A percentile compares a stretch with the other conserved stretches of the same genome.
These are phyloP conservation scores for Acleris literana DNA, from an alignment of 2,888 invertebrate species.

Conservation along the genomic window DNA sequence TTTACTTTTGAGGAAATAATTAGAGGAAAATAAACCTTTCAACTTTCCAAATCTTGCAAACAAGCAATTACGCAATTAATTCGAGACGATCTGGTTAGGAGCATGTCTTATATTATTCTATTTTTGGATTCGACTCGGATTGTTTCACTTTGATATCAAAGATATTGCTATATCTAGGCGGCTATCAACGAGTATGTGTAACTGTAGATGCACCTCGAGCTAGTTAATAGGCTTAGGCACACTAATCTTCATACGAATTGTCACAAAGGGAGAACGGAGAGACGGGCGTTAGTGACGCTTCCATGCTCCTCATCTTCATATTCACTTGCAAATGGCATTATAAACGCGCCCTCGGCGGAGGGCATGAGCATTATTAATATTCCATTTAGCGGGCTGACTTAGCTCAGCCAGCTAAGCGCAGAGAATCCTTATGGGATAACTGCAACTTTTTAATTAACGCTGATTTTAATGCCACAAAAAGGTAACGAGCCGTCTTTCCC, in stretches of 20 bases:
- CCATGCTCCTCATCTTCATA: conserved; percentile 47
- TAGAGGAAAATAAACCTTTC: conserved; percentile 13
- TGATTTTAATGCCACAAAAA: conserved; percentile 61
- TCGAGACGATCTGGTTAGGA: neutral
- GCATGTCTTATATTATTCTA: no score
- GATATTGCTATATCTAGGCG: no score
- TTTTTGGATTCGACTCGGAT: no score
- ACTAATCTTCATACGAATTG: conserved; percentile 42
- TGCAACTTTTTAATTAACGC: conserved; percentile 72
- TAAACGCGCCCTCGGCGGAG: conserved; percentile 47
- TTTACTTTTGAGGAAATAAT: conserved; percentile 15
- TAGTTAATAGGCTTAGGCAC: conserved; percentile 34
- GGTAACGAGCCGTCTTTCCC: conserved; percentile 49
- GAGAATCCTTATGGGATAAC: conserved; percentile 59
- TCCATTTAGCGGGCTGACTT: conserved; percentile 50
- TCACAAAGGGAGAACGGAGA: conserved; percentile 39
- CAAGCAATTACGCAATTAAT: conserved; percentile 1
- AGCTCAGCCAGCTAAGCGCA: conserved; percentile 43
- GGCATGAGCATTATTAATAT: conserved; percentile 56
- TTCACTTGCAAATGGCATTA: conserved; percentile 32
- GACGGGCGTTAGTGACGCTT: conserved; percentile 40
- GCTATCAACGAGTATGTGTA: neutral
- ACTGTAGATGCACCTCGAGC: conserved; percentile 21
- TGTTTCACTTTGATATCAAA: no score
- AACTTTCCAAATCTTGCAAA: conserved; percentile 2